phyloP scores from a whole-genome alignment of 2,113 vertebrate species.

The Myodes glareolus region DNA sequence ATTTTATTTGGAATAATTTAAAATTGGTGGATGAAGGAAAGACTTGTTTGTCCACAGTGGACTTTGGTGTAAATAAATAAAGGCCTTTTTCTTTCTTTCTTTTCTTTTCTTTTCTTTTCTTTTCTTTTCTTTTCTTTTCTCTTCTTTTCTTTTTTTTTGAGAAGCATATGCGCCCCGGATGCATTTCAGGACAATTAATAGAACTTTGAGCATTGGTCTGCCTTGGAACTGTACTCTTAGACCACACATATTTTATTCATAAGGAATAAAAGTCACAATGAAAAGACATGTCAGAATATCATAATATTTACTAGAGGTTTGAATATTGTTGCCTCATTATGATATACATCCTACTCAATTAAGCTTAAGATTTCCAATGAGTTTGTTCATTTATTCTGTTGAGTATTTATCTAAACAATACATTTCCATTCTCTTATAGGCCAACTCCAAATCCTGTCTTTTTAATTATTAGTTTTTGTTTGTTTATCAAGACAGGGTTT shows the following conservation, averaged over 20 bases:
- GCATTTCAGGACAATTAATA: not conserved
- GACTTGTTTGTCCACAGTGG: not conserved
- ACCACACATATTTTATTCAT: not conserved
- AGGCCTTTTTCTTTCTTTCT: too few relatives aligned
- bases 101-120: too few relatives aligned
- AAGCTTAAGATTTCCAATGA: not conserved
- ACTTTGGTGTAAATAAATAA: not conserved
- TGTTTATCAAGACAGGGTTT: not conserved
- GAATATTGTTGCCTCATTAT: not conserved
- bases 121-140: too few relatives aligned
- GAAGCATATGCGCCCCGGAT: not conserved
- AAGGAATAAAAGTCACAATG: not conserved
- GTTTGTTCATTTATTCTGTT: slow-evolving; percentile 8
- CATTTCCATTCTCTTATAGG: not conserved
- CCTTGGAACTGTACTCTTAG: not conserved
- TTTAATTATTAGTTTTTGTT: not conserved
- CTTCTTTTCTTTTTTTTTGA: not conserved
- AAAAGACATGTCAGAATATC: not conserved
- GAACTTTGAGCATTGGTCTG: not conserved
- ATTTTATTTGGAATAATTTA: slow-evolving; percentile 7
- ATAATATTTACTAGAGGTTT: not conserved
- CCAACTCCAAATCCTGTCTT: not conserved
- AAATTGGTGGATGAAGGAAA: not conserved
- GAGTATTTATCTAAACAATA: not conserved
- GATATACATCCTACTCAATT: not conserved